Evolutionary conservation across 2,113 vertebrate species (phyloP), one percentile per base, ranked within the genome.

Genomic region (Chamaea fasciata): DNA sequence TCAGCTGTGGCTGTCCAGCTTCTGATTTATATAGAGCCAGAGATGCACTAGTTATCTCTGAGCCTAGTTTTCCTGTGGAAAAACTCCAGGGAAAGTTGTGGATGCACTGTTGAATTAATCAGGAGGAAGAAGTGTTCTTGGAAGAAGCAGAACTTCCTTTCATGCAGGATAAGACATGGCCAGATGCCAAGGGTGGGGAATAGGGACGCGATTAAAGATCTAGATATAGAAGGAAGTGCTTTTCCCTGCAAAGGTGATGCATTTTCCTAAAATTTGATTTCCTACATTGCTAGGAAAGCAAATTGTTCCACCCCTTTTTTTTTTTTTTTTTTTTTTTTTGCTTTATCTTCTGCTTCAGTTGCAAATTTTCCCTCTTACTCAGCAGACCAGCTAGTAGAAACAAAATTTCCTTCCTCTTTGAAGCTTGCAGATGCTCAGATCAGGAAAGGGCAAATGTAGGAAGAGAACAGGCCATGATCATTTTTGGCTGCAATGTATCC

Each of bases 101-200:
- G 85, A 82, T 57, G 83, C 68, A 35, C 76, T 94, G 92, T 75
- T 92, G 84, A 96, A 95, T 96, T 97, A 97, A 96, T 95, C 91
- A 96, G 81, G 67, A 96, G 93, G 79, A 94, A 96, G 96, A 97
- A 97, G 83, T 97, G 88, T 91, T 96, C 95, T 97, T 96, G 94
- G 96, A 97, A 97, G 92, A 97, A 74, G 86, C 87, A 97, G 91
- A 92, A 73, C 85, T 98, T 98, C 97, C 94, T 95, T 89, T 96
- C 83, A 65, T 83, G 94, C 83, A 94, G 95, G 80, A 70, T 87
- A 79, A 91, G 85, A 88, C 5, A 44, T 20, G 63, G 92, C 86
- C 69, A 55, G 65, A 35, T 95, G 92, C 93, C 86, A 94, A 75
- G 74, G 83, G 73, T 73, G 73, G 83, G 52, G 83, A 87, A 71